Base-by-base conservation (phyloP, 37 sponge, comb jelly and placozoan genomes). In the Tethya wilhelma region DNA sequence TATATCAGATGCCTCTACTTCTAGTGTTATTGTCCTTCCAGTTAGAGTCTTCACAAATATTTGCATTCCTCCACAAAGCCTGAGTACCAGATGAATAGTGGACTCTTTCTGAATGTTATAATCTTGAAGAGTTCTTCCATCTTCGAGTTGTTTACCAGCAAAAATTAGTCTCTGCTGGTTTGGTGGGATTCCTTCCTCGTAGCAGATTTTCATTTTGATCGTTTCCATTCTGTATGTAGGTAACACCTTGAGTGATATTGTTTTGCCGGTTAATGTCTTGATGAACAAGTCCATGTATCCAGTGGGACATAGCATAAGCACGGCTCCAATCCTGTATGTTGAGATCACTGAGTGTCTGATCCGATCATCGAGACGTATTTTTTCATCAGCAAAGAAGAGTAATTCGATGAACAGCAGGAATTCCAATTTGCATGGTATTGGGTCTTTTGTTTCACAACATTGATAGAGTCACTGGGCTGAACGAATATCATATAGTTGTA, bases 31-130 rank as follows among this genome's bases (percentile, higher is more conserved):
- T 60, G 87, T 97, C 74, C 91, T 97, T 22, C 97, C 94, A 39
- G 94, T 97, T 71, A 94, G 82, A 41, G 97, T 90, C 82, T 93
- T 93, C n/a, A 93, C 97, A 55, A 93, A 96, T 38, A 96, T 93
- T 59, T 96, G 91, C 97, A 96, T 96, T 23, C 91, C 89, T 38
- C 94, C 91, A 25, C 82, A 12, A n/a, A 90, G 83, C 20, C 89
- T 70, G 38, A 95, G 85, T 5, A 95, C 92, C 0, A 91, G 81
- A 34, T 95, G 92, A 40, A 91, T 90, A 33, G 96, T 91, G 43
- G 79, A 75, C 71, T 94, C 95, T 40, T 91, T 94, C 67, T 91
- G 95, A 75, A 94, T 91, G 77, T 91, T 90, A 86, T 94, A 94
- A 69, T 94, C 91, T 36, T 74, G 67, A 58, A 91, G 86, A 25